These are phyloP conservation scores for Eubasilissa regina DNA, from an alignment of 1,140 invertebrate species.

Conservation along the genomic window DNA sequence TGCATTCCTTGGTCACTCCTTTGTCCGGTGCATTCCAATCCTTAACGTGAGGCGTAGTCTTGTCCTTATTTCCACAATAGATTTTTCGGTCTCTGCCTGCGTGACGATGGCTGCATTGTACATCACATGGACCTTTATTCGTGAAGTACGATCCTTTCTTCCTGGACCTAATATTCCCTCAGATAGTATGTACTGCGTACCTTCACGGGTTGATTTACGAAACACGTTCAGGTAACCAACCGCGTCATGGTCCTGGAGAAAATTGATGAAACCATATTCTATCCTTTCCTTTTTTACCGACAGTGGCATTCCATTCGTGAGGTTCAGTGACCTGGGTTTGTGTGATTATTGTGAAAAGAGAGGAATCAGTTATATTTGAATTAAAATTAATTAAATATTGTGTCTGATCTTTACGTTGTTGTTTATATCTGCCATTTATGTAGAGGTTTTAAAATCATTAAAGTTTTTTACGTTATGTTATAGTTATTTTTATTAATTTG, in stretches of 20 bases:
- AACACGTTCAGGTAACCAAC: slow-evolving; percentile 13
- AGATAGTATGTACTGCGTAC: background rate
- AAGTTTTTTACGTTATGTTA: no score
- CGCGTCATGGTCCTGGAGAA: slow-evolving; percentile 20
- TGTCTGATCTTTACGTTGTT: no score
- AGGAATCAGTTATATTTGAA: no score
- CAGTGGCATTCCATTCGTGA: background rate
- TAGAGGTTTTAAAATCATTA: no score
- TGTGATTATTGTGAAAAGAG: no score
- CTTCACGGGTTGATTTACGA: slow-evolving; percentile 14
- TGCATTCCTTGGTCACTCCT: slow-evolving; percentile 20
- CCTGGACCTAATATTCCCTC: background rate
- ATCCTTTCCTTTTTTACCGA: slow-evolving; percentile 7
- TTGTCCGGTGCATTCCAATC: slow-evolving; percentile 2
- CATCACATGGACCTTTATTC: background rate
- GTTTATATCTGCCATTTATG: no score
- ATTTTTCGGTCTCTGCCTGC: background rate
- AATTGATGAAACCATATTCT: slow-evolving; percentile 17
- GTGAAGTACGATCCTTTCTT: background rate
- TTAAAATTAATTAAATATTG: no score
- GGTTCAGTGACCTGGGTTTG: background rate
- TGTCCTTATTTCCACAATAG: slow-evolving; percentile 1
- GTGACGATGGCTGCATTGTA: slow-evolving; percentile 1
- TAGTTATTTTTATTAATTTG: no score
- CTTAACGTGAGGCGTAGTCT: background rate